Percentiles rank a stretch among this genome's conserved stretches.
These are phyloP conservation scores for Trachythela sp. DNA, from an alignment of 64 coral and sea anemone species.

Conservation along the genomic window DNA sequence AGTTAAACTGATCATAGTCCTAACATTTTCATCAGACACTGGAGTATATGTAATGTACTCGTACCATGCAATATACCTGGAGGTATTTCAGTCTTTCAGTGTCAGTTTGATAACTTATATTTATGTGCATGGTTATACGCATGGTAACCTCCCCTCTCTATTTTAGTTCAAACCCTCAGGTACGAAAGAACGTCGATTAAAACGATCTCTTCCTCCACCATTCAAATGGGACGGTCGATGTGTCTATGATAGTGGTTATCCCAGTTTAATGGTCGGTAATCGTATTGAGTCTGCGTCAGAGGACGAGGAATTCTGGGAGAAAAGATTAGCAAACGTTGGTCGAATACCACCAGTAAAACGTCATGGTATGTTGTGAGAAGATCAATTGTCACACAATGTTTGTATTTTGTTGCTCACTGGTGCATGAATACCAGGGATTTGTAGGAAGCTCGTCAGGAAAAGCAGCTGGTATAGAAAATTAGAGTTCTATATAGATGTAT, in stretches of 20 bases:
- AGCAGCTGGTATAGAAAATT: too few species aligned
- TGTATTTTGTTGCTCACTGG: not conserved
- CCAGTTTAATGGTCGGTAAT: not conserved
- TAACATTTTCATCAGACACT: too few species aligned
- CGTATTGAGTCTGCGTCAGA: not conserved
- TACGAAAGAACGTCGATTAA: not conserved
- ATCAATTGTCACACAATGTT: not conserved
- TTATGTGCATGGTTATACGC: too few species aligned
- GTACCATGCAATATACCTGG: too few species aligned
- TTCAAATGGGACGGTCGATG: not conserved
- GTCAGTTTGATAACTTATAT: too few species aligned
- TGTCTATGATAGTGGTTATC: constrained; percentile 2
- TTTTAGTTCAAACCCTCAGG: not conserved
- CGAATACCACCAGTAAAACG: not conserved
- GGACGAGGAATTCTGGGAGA: not conserved
- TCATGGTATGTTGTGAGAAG: not conserved
- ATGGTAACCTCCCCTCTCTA: not conserved
- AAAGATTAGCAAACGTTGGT: not conserved
- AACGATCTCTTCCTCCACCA: not conserved
- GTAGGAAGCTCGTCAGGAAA: too few species aligned
- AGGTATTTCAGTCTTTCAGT: too few species aligned
- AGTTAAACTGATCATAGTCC: too few species aligned
- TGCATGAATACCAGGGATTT: too few species aligned
- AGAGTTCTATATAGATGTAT: too few species aligned
- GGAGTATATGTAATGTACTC: too few species aligned